A percentile compares a stretch with the other conserved stretches of the same genome.
phyloP scores from a whole-genome alignment of 1,140 invertebrate species.

The Antheraea pernyi region DNA sequence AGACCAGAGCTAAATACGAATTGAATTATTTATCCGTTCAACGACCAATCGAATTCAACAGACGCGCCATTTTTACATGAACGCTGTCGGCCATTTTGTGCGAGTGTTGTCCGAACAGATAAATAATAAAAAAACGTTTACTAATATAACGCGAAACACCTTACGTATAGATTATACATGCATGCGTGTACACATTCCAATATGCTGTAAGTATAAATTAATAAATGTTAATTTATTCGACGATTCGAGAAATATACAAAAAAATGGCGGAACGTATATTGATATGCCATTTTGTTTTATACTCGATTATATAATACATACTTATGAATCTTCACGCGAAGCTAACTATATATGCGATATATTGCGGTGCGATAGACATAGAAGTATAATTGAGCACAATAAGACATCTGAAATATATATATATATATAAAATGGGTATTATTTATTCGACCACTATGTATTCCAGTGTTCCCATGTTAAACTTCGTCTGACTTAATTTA shows the following conservation, averaged over 20 bases:
- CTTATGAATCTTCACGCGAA: neutral
- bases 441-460: too few species aligned
- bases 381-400: slow-evolving; percentile 35
- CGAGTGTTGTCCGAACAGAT: slow-evolving; percentile 28
- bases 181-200: slow-evolving; percentile 38
- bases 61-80: slow-evolving; percentile 18
- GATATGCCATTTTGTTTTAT: slow-evolving; percentile 32
- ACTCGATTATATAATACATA: neutral
- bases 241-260: slow-evolving; percentile 6
- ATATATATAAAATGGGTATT: neutral
- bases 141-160: slow-evolving; percentile 40
- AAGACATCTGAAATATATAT: slow-evolving; percentile 24
- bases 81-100: slow-evolving; percentile 17
- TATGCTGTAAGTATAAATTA: slow-evolving; percentile 25
- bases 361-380: slow-evolving; percentile 18
- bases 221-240: neutral
- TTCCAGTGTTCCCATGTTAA: slow-evolving; percentile 20
- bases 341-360: neutral
- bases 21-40: slow-evolving; percentile 46
- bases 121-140: slow-evolving; percentile 14
- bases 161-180: slow-evolving; percentile 56
- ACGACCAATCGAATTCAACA: slow-evolving; percentile 17
- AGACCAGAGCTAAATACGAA: slow-evolving; percentile 59
- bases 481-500: slow-evolving; percentile 51
- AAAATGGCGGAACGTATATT: slow-evolving; percentile 34